These are phyloP conservation scores for Andrena trimmerana DNA, from an alignment of 2,888 invertebrate genomes.

Conservation along the genomic window DNA sequence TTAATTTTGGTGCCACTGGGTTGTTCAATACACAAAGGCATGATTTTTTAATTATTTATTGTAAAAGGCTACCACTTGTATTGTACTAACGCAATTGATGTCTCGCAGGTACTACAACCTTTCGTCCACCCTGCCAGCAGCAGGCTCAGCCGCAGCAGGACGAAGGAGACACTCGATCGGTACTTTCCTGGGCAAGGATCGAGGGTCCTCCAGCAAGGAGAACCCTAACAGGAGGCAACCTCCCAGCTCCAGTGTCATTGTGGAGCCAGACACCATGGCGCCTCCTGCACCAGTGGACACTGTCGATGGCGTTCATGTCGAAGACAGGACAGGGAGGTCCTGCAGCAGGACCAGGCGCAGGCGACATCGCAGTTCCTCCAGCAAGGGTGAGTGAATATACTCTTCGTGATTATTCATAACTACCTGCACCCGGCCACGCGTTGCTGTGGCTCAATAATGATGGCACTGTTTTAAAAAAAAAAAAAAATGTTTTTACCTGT, in stretches of 20 bases:
- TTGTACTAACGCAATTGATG: background rate
- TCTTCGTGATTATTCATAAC: too few species aligned
- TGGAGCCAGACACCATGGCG: slow-evolving; percentile 87
- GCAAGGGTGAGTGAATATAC: slow-evolving; percentile 69
- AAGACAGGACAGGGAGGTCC: slow-evolving; percentile 40
- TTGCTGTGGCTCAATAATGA: too few species aligned
- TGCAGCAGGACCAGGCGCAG: slow-evolving; percentile 60
- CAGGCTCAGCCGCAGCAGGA: slow-evolving; percentile 85
- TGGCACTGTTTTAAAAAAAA: too few species aligned
- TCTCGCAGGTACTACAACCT: slow-evolving; percentile 86
- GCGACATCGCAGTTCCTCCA: slow-evolving; percentile 71
- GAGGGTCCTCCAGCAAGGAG: slow-evolving; percentile 74
- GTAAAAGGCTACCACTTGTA: too few species aligned
- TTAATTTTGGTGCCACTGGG: too few species aligned
- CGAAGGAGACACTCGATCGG: slow-evolving; percentile 89
- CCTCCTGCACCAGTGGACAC: slow-evolving; percentile 85
- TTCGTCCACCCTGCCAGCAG: slow-evolving; percentile 81
- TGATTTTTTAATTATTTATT: too few species aligned
- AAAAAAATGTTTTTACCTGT: too few species aligned
- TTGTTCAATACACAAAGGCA: too few species aligned
- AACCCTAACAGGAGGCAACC: slow-evolving; percentile 57
- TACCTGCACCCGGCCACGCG: too few species aligned
- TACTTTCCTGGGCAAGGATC: slow-evolving; percentile 87
- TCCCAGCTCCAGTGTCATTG: slow-evolving; percentile 84
- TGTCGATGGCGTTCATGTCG: slow-evolving; percentile 62